Conservation (phyloP, 2,797 vertebrate species). For the Sciaenops ocellatus region DNA sequence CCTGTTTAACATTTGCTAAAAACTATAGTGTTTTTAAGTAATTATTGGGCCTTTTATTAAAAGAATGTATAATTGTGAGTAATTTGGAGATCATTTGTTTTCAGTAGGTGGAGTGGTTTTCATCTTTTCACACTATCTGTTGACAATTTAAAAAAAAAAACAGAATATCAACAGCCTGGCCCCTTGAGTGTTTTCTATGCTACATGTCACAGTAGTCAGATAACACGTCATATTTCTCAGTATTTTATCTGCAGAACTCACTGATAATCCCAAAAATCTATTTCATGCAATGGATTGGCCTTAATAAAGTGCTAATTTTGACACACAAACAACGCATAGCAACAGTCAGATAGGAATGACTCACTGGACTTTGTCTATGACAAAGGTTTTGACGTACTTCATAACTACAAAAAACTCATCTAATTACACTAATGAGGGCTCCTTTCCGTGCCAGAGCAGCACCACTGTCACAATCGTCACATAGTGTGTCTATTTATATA, state of each 20-base stretch:
- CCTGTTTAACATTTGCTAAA: no score
- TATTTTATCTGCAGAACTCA: conserved; percentile 24
- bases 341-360: neutral
- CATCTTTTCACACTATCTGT: neutral
- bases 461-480: no score
- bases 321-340: conserved; percentile 19
- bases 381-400: neutral
- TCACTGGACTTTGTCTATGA: neutral
- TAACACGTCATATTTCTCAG: neutral
- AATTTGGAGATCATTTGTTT: neutral
- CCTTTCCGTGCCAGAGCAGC: neutral
- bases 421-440: neutral
- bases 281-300: conserved; percentile 15
- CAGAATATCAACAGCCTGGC: neutral
- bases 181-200: neutral
- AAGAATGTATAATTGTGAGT: no score
- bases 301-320: conserved; percentile 9
- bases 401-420: neutral
- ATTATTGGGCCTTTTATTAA: neutral
- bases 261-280: conserved; percentile 39
- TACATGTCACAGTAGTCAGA: neutral
- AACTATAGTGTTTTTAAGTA: no score
- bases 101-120: neutral
- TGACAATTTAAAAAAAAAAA: neutral
- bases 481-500: neutral